phyloP scores from a whole-genome alignment of 2,888 invertebrate species.

The Spilosoma lubricipeda region DNA sequence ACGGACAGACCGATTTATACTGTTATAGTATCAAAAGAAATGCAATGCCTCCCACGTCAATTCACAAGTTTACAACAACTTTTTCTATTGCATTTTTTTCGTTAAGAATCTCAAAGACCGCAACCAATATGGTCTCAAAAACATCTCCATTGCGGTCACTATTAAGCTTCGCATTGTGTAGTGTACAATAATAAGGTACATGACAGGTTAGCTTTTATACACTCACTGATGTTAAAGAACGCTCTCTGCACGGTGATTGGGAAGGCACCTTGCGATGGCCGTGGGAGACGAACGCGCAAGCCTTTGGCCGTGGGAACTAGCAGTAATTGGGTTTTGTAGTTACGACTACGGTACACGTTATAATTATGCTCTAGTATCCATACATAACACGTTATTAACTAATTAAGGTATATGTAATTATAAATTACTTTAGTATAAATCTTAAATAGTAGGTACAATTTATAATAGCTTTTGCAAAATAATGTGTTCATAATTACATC shows the following conservation, averaged over 20 bases:
- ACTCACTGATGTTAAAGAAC: slow-evolving; percentile 38
- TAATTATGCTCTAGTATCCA: not conserved
- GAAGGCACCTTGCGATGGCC: slow-evolving; percentile 44
- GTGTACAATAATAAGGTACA: slow-evolving; percentile 12
- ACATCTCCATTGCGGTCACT: slow-evolving; percentile 11
- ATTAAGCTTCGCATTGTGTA: slow-evolving; percentile 12
- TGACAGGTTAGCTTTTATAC: slow-evolving; percentile 23
- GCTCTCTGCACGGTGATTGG: slow-evolving; percentile 29
- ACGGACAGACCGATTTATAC: no score
- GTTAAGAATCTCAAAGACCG: not conserved
- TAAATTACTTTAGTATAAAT: not conserved
- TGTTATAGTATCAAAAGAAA: no score
- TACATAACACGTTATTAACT: not conserved
- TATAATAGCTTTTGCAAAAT: not conserved
- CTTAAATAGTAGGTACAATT: not conserved
- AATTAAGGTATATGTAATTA: not conserved
- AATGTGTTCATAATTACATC: not conserved
- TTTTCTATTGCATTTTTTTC: not conserved
- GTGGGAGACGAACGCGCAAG: slow-evolving; percentile 59
- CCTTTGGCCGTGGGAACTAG: slow-evolving; percentile 63
- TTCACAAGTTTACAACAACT: not conserved
- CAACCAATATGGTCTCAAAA: not conserved
- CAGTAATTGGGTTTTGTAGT: not conserved
- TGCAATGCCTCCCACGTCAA: not conserved
- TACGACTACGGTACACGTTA: not conserved